Percentiles rank a stretch among this genome's conserved stretches.
phyloP scores from a whole-genome alignment of 2,113 vertebrate genomes.

The Microtus richardsoni region DNA sequence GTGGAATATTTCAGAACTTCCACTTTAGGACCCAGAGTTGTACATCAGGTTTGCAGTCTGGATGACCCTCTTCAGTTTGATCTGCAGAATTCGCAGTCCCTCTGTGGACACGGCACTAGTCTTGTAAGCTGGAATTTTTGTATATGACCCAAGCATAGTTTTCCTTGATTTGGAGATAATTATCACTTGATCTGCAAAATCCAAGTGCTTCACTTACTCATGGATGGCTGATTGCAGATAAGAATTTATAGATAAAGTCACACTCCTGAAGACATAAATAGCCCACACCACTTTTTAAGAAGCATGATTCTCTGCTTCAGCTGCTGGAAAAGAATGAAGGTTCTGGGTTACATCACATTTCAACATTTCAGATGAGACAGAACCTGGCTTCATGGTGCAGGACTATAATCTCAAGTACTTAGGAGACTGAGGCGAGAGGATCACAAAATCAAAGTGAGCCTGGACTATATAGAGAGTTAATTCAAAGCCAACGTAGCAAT shows the following conservation, averaged over 20 bases:
- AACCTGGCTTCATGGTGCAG: not conserved
- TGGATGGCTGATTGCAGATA: constrained; percentile 85
- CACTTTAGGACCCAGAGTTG: not conserved
- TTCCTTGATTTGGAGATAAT: constrained; percentile 26
- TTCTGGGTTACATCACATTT: constrained; percentile 87
- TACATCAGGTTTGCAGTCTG: not conserved
- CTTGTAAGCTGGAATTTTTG: constrained; percentile 7
- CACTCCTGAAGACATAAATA: constrained; percentile 90
- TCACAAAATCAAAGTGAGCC: not conserved
- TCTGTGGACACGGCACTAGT: not conserved
- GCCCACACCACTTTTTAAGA: constrained; percentile 88
- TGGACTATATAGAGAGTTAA: not conserved
- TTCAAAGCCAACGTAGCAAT: not conserved
- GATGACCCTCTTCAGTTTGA: not conserved
- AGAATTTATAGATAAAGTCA: constrained; percentile 85
- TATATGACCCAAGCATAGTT: not conserved
- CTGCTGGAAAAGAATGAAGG: constrained; percentile 83
- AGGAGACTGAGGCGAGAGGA: not conserved
- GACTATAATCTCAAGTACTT: not conserved
- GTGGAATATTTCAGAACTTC: not conserved
- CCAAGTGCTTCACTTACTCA: constrained; percentile 74
- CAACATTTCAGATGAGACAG: constrained; percentile 80
- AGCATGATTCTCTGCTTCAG: constrained; percentile 82
- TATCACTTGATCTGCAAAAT: not conserved
- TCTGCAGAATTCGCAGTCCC: not conserved